These are phyloP conservation scores for Babyrousa celebensis DNA, from an alignment of 2,797 vertebrate genomes.

Conservation along the genomic window DNA sequence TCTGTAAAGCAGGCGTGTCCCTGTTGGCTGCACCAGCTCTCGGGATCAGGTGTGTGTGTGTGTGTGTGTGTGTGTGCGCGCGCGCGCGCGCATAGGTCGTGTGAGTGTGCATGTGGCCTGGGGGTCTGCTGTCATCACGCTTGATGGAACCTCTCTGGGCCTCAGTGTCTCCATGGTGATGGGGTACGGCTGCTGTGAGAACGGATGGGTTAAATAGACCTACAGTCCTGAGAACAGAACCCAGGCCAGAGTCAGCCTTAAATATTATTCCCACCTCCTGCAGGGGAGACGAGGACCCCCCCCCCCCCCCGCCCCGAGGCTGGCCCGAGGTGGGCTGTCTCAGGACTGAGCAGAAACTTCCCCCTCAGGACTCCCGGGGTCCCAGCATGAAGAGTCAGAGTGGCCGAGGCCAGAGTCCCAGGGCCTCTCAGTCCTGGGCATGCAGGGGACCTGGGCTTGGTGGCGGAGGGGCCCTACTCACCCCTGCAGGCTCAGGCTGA, in stretches of 20 bases:
- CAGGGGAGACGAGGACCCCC: background rate
- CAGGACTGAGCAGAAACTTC: background rate
- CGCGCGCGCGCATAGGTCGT: no score
- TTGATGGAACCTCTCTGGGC: background rate
- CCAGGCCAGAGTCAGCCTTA: background rate
- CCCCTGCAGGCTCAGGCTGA: background rate
- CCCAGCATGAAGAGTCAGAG: background rate
- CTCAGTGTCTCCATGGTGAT: background rate
- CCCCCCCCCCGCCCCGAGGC: background rate
- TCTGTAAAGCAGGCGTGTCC: background rate
- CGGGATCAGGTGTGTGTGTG: background rate
- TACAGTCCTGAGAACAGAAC: background rate
- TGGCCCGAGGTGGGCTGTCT: background rate
- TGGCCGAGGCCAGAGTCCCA: background rate
- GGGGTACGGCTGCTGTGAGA: background rate
- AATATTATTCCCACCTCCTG: fast-evolving
- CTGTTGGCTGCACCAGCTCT: background rate
- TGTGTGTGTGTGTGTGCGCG: background rate
- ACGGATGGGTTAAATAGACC: background rate
- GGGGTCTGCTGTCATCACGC: no score
- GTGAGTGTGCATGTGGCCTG: background rate
- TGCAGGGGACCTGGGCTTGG: fast-evolving
- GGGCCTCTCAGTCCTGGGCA: background rate
- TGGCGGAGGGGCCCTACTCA: no score
- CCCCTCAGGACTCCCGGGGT: background rate